Evolutionary conservation across 1,140 invertebrate species (phyloP), one percentile per base, ranked within the genome.

Genomic region (Cydia pomonella): DNA sequence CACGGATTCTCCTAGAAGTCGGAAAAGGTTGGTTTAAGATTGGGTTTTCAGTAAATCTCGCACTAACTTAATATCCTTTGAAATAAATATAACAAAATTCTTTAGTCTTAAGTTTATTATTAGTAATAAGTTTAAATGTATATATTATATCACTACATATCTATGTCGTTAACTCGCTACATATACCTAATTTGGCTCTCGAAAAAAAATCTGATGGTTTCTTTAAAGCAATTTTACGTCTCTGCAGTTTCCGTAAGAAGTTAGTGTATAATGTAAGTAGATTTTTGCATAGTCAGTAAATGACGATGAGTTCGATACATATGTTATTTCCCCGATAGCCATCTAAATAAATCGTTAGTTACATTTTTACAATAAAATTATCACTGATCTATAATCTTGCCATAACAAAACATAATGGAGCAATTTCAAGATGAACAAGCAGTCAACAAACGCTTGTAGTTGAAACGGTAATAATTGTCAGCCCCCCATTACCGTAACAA

Each of bases 1-100:
- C 13, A 97, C 93, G 23, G 94, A 91, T 59, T 90, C 88, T 79
- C 94, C 95, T 96, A 90, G 27, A 93, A 94, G 77, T 44, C 44
- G 77, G 82, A 59, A 23, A 59, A 23, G 18, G 2, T 23, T 18
- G 21, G 12, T n/a, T 59, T 23, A 23, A 59, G 21, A 3, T 59
- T 23, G 6, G 21, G 2, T 23, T 18, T n/a, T n/a, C 16, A 50
- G 47, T 50, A 50, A 18, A 50, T 2, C 47, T n/a, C n/a, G n/a
- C 44, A 47, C 16, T 16, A 13, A 47, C 44, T 47, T 47, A 27
- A 27, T 3, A 27, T 27, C 25, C 25, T 27, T 27, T 27, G 25
- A 27, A 3, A 27, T 27, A 27, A 27, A 27, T 27, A 27, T 27
- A 27, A 27, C n/a, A 27, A 27, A 3, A 27, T 27, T 27, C 25